Evolutionary conservation across 2,888 invertebrate species (phyloP), one percentile per base, ranked within the genome.

Genomic region (Micropterix aruncella): DNA sequence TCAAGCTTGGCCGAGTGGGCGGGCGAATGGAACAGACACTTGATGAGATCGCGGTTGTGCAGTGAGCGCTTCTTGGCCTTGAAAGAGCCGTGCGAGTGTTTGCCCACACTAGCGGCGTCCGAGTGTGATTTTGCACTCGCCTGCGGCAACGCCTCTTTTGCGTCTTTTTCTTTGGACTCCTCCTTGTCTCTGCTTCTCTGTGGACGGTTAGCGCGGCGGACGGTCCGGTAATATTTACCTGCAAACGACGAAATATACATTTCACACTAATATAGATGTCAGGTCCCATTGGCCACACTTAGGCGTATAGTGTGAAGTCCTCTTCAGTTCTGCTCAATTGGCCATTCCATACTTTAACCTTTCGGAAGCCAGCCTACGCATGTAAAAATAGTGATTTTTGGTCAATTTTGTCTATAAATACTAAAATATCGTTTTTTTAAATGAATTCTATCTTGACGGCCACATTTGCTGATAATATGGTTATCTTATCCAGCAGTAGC

Each of bases 151-250:
- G 50, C 48, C 40, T 69, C 68, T 1, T 61, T 50, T 2, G 61
- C 57, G 7, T 41, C 19, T 46, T 57, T 60, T n/a, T n/a, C n/a
- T 18, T 19, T 43, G 5, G 18, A 37, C 2, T 61, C 56, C 54
- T 66, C 68, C 9, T 65, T 62, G 36, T 50, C 49, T 37, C 60
- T 49, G 51, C 68, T 69, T 56, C 65, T 66, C 2, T 51, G 47
- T 2, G 65, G 65, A 19, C 64, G 59, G 14, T 57, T 57, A 45
- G 65, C 64, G 49, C 70, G 69, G 43, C 71, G 66, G 3, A 65
- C 56, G 47, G 60, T 66, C 48, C 70, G 60, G 54, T 65, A 69
- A 54, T 57, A 57, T 62, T 71, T 70, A 57, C 68, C 69, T 71
- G 53, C 2, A 42, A 46, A 9, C 12, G n/a, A n/a, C n/a, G 27